A percentile compares a stretch with the other conserved stretches of the same genome.
phyloP scores from a whole-genome alignment of 2,113 vertebrate genomes.

The Dascyllus trimaculatus region DNA sequence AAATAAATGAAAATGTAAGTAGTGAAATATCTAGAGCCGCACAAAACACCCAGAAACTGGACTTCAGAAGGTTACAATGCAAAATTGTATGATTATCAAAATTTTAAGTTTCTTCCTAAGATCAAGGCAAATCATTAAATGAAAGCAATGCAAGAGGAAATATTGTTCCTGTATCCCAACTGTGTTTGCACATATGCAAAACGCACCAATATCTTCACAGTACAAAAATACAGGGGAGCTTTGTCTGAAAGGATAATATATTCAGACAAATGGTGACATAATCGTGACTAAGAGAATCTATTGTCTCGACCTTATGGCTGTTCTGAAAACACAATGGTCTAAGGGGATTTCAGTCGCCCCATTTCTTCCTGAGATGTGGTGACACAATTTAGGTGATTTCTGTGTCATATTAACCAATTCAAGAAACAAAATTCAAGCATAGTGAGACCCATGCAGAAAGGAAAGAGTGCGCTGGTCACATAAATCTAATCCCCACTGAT shows the following conservation, averaged over 20 bases:
- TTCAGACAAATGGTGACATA: neutral
- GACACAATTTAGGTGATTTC: neutral
- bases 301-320: neutral
- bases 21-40: no score
- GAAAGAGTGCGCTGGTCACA: neutral
- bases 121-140: no score
- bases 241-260: neutral
- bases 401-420: neutral
- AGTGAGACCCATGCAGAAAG: neutral
- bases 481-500: neutral
- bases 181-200: neutral
- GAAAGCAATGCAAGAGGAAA: neutral
- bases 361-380: neutral
- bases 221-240: neutral
- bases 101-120: no score
- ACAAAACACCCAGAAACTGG: no score
- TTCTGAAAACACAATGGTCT: neutral
- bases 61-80: no score
- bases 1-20: no score
- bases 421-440: neutral
- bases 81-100: no score
- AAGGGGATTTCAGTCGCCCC: conserved; percentile 19
- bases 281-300: neutral
- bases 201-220: neutral
- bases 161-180: neutral